Conservation (phyloP, 2,113 vertebrate genomes). For the Hirundichthys speculiger region DNA sequence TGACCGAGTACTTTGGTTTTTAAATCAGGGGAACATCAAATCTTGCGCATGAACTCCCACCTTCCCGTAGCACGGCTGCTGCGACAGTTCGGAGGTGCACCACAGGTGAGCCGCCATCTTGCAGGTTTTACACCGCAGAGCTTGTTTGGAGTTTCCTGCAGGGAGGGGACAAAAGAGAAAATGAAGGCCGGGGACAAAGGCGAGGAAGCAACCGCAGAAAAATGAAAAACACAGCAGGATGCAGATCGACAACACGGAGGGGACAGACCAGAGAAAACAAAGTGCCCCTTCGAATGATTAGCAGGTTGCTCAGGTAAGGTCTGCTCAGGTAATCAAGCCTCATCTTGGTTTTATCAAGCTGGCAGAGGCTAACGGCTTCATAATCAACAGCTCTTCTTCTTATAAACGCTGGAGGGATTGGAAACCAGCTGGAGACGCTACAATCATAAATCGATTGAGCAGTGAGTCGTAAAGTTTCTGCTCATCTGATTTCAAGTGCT, state of each 20-base stretch:
- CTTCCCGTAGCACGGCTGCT: slow-evolving; percentile 88
- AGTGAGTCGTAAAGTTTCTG: slow-evolving; percentile 24
- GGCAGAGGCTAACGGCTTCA: neutral
- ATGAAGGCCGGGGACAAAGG: slow-evolving; percentile 18
- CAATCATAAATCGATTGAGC: slow-evolving; percentile 52
- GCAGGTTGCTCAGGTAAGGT: no score
- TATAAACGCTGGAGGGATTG: slow-evolving; percentile 39
- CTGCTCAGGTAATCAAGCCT: slow-evolving; percentile 39
- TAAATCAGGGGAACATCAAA: neutral
- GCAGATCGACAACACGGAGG: neutral
- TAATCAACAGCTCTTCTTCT: slow-evolving; percentile 46
- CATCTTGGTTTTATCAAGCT: slow-evolving; percentile 18
- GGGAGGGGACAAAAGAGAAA: slow-evolving; percentile 23
- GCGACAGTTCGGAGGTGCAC: slow-evolving; percentile 90
- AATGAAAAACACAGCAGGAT: slow-evolving; percentile 3
- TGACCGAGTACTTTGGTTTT: no score
- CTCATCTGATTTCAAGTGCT: slow-evolving; percentile 6
- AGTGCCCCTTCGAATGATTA: slow-evolving; percentile 21
- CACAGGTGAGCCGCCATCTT: slow-evolving; percentile 91
- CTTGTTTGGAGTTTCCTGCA: slow-evolving; percentile 92
- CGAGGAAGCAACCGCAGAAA: neutral
- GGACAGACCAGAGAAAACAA: slow-evolving; percentile 24
- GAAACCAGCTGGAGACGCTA: slow-evolving; percentile 59
- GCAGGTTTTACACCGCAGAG: slow-evolving; percentile 89
- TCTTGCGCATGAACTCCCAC: slow-evolving; percentile 38